A percentile compares a stretch with the other conserved stretches of the same genome.
Conservation (phyloP, 2,797 vertebrate genomes). For the Anableps anableps region DNA sequence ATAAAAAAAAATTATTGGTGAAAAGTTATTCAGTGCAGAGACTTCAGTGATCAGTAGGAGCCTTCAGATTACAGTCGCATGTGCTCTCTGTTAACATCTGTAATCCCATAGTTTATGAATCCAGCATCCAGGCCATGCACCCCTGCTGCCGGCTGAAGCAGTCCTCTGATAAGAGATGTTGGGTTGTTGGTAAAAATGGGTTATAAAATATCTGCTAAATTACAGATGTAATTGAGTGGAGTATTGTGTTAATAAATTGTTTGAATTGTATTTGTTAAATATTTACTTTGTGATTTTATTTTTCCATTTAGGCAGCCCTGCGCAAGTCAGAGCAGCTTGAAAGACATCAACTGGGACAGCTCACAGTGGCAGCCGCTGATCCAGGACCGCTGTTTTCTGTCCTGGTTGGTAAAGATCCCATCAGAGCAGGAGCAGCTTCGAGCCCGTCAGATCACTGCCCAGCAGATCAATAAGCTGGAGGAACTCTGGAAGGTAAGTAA, state of each 20-base stretch:
- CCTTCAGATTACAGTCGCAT: neutral
- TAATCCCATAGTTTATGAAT: neutral
- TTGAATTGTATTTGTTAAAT: constrained; percentile 5
- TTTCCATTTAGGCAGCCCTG: constrained; percentile 89
- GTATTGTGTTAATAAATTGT: neutral
- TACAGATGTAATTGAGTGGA: neutral
- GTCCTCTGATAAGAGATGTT: neutral
- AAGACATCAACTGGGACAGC: constrained; percentile 99
- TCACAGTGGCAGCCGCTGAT: constrained; percentile 99
- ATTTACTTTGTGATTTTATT: neutral
- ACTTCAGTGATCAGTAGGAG: neutral
- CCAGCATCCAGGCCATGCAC: neutral
- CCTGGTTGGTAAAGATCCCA: constrained; percentile 98
- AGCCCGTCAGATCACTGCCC: constrained; percentile 96
- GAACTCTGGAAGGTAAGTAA: constrained; percentile 96
- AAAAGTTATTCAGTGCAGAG: neutral
- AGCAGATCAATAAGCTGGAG: constrained; percentile 99
- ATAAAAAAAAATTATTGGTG: neutral
- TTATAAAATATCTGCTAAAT: neutral
- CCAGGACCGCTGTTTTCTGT: constrained; percentile 98
- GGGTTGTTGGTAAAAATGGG: too few relatives aligned
- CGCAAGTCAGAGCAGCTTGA: constrained; percentile 98
- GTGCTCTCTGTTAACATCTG: neutral
- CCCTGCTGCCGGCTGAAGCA: neutral
- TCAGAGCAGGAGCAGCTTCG: constrained; percentile 97